These are phyloP conservation scores for Epinotia nisella DNA, from an alignment of 2,888 invertebrate genomes.

Conservation along the genomic window DNA sequence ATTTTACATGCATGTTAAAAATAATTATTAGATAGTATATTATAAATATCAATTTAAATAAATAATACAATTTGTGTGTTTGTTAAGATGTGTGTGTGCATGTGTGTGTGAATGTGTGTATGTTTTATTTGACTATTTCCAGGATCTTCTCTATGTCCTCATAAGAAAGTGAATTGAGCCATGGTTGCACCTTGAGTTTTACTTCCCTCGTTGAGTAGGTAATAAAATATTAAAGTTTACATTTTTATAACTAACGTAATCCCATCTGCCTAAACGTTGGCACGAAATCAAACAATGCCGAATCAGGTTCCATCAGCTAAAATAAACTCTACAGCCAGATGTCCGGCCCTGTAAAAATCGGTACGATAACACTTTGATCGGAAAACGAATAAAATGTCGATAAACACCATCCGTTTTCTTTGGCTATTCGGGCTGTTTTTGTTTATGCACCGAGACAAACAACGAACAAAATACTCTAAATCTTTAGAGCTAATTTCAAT, in stretches of 20 bases:
- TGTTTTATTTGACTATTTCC: too few relatives aligned
- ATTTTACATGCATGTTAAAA: too few relatives aligned
- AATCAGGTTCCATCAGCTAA: constrained; percentile 24
- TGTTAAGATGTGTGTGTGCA: too few relatives aligned
- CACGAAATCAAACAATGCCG: constrained; percentile 34
- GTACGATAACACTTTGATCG: constrained; percentile 41
- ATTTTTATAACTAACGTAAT: neutral
- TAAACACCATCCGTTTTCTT: constrained; percentile 34
- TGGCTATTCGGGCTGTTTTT: constrained; percentile 9
- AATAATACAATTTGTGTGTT: too few relatives aligned
- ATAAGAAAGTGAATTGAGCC: too few relatives aligned
- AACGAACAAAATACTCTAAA: constrained; percentile 9
- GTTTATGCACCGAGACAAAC: constrained; percentile 4
- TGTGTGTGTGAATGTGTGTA: too few relatives aligned
- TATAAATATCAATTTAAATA: too few relatives aligned
- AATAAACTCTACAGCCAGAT: constrained; percentile 33
- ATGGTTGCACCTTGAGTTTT: too few relatives aligned
- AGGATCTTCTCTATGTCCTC: too few relatives aligned
- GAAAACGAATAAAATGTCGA: constrained; percentile 40
- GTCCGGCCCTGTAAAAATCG: constrained; percentile 36
- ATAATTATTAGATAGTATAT: too few relatives aligned
- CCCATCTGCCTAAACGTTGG: constrained; percentile 5
- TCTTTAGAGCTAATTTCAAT: neutral
- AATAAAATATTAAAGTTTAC: neutral
- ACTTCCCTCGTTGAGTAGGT: too few relatives aligned